Percentiles rank a stretch among this genome's conserved stretches.
These are phyloP conservation scores for Sminthurides bifidus DNA, from an alignment of 1,140 invertebrate species.

Conservation along the genomic window DNA sequence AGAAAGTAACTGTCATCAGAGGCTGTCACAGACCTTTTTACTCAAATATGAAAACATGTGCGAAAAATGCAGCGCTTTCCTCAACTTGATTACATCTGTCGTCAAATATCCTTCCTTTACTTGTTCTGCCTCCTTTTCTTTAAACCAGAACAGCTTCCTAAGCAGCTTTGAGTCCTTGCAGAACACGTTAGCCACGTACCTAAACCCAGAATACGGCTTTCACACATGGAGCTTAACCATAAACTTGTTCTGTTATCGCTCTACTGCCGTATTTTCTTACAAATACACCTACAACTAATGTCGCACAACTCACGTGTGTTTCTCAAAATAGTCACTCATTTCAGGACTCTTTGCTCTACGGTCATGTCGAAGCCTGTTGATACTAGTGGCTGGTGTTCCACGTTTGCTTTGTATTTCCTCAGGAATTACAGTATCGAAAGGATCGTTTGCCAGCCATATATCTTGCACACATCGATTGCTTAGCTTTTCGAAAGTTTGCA, in stretches of 20 bases:
- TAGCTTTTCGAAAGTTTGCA: background rate
- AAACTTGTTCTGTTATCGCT: background rate
- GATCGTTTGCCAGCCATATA: background rate
- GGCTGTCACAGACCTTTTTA: constrained; percentile 75
- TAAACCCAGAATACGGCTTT: background rate
- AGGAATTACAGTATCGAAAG: no score
- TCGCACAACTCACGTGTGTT: background rate
- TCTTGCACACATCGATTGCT: background rate
- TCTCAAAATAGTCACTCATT: constrained; percentile 5
- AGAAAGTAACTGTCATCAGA: no score
- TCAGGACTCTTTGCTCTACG: background rate
- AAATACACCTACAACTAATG: background rate
- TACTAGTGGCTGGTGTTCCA: no score
- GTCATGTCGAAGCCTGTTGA: background rate
- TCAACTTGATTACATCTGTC: background rate
- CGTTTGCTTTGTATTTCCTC: no score
- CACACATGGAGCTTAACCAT: background rate
- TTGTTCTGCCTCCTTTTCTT: background rate
- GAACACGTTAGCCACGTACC: background rate
- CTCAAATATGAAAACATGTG: constrained; percentile 70
- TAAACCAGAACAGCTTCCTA: constrained; percentile 3
- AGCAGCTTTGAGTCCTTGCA: background rate
- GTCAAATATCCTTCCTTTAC: background rate
- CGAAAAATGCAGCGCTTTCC: constrained; percentile 2
- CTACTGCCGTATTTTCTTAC: background rate